Percentiles rank a stretch among this genome's conserved stretches.
Evolutionary conservation across 2,888 invertebrate species (phyloP).

Genomic region (Orthosia gracilis): DNA sequence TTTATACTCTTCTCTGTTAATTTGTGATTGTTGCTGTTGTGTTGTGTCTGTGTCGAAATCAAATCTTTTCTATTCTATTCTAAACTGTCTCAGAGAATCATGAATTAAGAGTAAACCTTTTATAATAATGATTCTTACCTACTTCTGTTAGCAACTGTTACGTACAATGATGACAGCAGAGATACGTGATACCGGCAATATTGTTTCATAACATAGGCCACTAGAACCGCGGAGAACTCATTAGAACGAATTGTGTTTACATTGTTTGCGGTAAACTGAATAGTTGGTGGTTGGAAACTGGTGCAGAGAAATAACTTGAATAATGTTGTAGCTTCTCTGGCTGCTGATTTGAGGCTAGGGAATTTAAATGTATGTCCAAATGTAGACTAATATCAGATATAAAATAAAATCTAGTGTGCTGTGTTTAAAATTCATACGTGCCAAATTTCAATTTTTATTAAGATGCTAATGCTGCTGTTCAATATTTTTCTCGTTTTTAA

Average conservation of each 20-base stretch:
- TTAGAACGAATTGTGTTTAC: conserved; percentile 50
- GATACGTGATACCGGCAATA: conserved; percentile 56
- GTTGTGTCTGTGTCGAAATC: too few relatives aligned
- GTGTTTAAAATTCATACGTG: neutral
- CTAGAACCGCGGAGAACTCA: conserved; percentile 42
- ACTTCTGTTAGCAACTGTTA: conserved; percentile 47
- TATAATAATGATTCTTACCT: conserved; percentile 23
- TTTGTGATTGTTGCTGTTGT: too few relatives aligned
- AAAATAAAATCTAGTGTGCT: neutral
- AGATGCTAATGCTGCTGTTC: neutral
- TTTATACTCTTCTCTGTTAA: too few relatives aligned
- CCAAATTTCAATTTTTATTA: neutral
- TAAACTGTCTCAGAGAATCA: conserved; percentile 10
- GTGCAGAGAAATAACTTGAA: conserved; percentile 24
- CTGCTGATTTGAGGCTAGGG: neutral
- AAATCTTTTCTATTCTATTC: neutral
- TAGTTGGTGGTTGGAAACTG: conserved; percentile 20
- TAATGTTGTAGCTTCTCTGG: neutral
- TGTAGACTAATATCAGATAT: neutral
- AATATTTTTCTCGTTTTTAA: neutral
- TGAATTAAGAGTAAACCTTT: conserved; percentile 4
- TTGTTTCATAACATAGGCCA: conserved; percentile 61
- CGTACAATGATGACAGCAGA: conserved; percentile 60
- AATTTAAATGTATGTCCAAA: conserved; percentile 14
- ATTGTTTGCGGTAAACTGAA: conserved; percentile 42